Conservation (phyloP, 2,888 invertebrate species). For the Synergus japonicus region DNA sequence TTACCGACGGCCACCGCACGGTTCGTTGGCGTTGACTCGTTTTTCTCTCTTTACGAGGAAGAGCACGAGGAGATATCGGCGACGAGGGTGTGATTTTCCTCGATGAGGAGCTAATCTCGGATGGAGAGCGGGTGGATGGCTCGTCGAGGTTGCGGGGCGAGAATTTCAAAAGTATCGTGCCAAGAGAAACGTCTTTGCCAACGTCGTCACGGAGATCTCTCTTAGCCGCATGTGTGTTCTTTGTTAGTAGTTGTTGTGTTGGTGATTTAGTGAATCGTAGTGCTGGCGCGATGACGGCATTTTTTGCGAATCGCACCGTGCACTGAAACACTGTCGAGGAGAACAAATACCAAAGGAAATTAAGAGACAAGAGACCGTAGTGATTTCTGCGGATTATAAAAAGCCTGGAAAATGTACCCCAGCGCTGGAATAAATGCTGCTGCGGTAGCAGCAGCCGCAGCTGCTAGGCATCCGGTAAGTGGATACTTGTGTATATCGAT, state of each 20-base stretch:
- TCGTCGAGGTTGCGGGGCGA: slow-evolving; percentile 49
- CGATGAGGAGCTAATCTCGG: slow-evolving; percentile 40
- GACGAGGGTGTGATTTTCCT: background rate
- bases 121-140: slow-evolving; percentile 58
- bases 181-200: slow-evolving; percentile 34
- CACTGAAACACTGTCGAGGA: slow-evolving; percentile 45
- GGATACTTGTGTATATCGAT: slow-evolving; percentile 50
- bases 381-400: slow-evolving; percentile 53
- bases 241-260: slow-evolving; percentile 46
- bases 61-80: slow-evolving; percentile 8
- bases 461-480: slow-evolving; percentile 92
- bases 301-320: slow-evolving; percentile 48
- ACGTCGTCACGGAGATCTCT: slow-evolving; percentile 40
- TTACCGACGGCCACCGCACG: slow-evolving; percentile 53
- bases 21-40: slow-evolving; percentile 41
- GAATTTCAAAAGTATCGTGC: slow-evolving; percentile 37
- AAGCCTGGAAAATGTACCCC: slow-evolving; percentile 85
- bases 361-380: slow-evolving; percentile 45
- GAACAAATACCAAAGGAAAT: slow-evolving; percentile 16
- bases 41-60: slow-evolving; percentile 42
- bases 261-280: slow-evolving; percentile 45
- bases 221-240: slow-evolving; percentile 49
- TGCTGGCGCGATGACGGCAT: slow-evolving; percentile 50
- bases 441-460: slow-evolving; percentile 90
- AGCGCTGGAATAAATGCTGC: slow-evolving; percentile 93